Percentiles rank a stretch among this genome's conserved stretches.
phyloP scores from a whole-genome alignment of 2,888 invertebrate genomes.

The Prenolepis imparis region DNA sequence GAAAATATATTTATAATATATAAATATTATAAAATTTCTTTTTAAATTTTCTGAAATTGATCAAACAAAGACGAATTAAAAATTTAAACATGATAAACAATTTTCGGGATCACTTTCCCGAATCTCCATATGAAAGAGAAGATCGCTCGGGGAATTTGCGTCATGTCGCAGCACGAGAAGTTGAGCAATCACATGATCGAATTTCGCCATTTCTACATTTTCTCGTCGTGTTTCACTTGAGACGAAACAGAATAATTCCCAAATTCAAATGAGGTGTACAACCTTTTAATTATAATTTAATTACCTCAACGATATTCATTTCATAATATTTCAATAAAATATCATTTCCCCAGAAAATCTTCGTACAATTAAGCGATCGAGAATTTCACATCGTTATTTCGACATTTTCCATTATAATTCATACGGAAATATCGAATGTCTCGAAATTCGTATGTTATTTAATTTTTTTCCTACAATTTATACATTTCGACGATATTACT shows the following conservation, averaged over 20 bases:
- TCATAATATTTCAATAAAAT: not conserved
- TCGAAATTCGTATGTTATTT: not conserved
- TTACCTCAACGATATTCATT: not conserved
- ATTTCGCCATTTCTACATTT: not conserved
- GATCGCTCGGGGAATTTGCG: not conserved
- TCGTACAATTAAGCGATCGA: not conserved
- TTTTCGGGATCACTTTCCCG: not conserved
- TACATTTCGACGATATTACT: not conserved
- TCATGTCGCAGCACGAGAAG: conserved; percentile 1
- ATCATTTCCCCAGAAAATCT: not conserved
- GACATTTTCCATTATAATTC: not conserved
- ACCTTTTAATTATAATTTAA: not conserved
- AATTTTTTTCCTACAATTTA: not conserved
- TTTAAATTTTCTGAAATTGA: not conserved
- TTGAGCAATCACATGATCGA: conserved; percentile 7
- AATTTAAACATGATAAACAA: not conserved
- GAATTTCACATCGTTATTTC: not conserved
- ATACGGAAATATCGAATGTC: not conserved
- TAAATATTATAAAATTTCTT: not conserved
- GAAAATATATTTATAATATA: not conserved
- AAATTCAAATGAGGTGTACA: not conserved
- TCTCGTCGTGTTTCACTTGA: not conserved
- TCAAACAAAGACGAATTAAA: not conserved
- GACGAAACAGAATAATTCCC: not conserved
- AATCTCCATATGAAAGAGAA: not conserved